Evolutionary conservation across 2,113 vertebrate genomes (phyloP), one percentile per base, ranked within the genome.

Genomic region (Vidua chalybeata): DNA sequence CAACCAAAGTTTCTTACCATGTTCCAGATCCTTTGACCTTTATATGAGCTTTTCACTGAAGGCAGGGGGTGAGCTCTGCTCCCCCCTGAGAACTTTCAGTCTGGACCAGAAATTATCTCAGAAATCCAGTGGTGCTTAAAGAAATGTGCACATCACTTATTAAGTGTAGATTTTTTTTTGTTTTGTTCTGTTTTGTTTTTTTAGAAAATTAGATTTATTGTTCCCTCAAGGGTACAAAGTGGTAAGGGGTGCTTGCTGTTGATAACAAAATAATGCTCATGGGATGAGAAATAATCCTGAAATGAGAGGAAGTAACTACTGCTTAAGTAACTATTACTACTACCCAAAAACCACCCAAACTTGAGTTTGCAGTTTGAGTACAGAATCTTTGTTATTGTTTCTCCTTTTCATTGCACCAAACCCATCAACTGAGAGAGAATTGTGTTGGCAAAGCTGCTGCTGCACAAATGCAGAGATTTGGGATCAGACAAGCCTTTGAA

Each of bases 21-120:
- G 41, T 35, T 91, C 20, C 33, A 58, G 62, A 52, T 83, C 74
- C 71, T 91, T 84, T 91, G 84, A 75, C 87, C 69, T 96, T 93
- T 84, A 2, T 15, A 19, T 61, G 74, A 93, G 81, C 71, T 87
- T 84, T 74, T 59, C 39, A 9, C 33, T 23, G 73, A 68, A 41
- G 48, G 66, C 5, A 3, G 15, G 9, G 45, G 20, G 8, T 64
- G 73, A 87, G 66, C 66, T 58, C 39, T 92, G 27, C 66, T 79
- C 13, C 15, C 5, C 52, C 84, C 54, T 33, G n/a, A 67, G 48
- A 84, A 28, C 61, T 79, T 75, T 13, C 10, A 11, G 15, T 89
- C 74, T 62, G 39, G 21, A n/a, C 33, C 3, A 4, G 26, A 56
- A 78, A 8, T 84, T 56, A 6, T 4, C 59, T 80, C 71, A 67